phyloP scores from a whole-genome alignment of 37 sponge, comb jelly and placozoan genomes.

The Petrosia ficiformis region DNA sequence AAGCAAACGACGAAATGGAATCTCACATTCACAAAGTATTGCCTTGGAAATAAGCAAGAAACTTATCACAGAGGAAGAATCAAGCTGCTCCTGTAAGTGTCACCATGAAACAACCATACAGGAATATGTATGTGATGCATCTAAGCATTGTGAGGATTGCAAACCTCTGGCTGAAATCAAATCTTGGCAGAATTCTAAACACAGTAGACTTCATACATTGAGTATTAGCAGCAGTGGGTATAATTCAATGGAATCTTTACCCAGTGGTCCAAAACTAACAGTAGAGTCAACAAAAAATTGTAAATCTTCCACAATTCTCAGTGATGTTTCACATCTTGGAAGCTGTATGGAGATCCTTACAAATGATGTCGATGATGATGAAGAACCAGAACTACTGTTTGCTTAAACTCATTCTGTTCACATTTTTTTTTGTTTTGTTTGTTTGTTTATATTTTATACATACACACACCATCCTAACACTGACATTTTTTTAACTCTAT shows the following conservation, averaged over 20 bases:
- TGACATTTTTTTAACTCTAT: no score
- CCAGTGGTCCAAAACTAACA: neutral
- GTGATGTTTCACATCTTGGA: no score
- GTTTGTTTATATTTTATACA: no score
- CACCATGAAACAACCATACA: neutral
- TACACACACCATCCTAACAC: no score
- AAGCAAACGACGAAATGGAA: neutral
- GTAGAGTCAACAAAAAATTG: no score
- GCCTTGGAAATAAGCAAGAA: neutral
- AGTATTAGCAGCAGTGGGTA: neutral
- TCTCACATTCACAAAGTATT: neutral
- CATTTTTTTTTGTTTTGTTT: no score
- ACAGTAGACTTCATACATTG: neutral
- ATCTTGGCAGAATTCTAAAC: neutral
- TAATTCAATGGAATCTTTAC: neutral
- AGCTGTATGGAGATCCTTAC: no score
- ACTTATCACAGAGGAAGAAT: neutral
- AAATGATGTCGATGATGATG: no score
- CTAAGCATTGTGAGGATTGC: slow-evolving; percentile 39
- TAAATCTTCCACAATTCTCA: no score
- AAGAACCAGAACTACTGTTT: no score
- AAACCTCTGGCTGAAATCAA: slow-evolving; percentile 5
- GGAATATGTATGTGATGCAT: slow-evolving; percentile 8
- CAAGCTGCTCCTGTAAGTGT: slow-evolving; percentile 14
- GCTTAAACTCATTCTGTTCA: no score